These are phyloP conservation scores for Himantopus leucocephalus DNA, from an alignment of 2,113 vertebrate species.

Conservation along the genomic window DNA sequence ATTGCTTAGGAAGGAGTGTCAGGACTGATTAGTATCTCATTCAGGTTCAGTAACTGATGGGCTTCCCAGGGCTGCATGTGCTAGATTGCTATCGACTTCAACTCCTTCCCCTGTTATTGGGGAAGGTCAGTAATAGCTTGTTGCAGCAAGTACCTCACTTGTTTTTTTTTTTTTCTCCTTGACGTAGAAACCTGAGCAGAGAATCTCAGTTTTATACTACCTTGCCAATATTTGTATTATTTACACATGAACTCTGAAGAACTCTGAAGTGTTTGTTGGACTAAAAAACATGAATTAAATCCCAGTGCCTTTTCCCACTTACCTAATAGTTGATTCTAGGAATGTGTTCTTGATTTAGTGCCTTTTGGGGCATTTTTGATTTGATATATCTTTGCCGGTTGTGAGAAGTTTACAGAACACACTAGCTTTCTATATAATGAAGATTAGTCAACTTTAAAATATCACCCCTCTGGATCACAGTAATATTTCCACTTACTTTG, in stretches of 20 bases:
- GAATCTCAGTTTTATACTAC: not conserved
- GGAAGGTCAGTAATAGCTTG: not conserved
- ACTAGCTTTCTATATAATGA: not conserved
- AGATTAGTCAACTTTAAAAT: not conserved
- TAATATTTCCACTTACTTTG: not conserved
- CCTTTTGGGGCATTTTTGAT: not conserved
- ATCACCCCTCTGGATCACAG: not conserved
- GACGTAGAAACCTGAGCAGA: not conserved
- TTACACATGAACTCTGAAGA: not conserved
- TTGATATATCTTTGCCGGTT: not conserved
- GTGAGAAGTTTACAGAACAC: not conserved
- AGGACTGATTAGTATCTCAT: not conserved
- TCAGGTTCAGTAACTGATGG: not conserved
- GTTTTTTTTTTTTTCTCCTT: not conserved
- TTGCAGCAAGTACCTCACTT: not conserved
- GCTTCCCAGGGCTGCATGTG: not conserved
- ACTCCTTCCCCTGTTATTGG: not conserved
- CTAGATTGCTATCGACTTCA: not conserved
- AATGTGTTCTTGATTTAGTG: not conserved
- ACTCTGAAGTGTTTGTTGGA: not conserved
- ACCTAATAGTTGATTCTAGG: not conserved
- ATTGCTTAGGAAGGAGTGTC: not conserved
- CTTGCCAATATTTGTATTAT: not conserved
- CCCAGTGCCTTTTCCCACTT: not conserved
- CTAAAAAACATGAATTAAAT: not conserved